These are phyloP conservation scores for Idaea biselata DNA, from an alignment of 2,888 invertebrate genomes.

Conservation along the genomic window DNA sequence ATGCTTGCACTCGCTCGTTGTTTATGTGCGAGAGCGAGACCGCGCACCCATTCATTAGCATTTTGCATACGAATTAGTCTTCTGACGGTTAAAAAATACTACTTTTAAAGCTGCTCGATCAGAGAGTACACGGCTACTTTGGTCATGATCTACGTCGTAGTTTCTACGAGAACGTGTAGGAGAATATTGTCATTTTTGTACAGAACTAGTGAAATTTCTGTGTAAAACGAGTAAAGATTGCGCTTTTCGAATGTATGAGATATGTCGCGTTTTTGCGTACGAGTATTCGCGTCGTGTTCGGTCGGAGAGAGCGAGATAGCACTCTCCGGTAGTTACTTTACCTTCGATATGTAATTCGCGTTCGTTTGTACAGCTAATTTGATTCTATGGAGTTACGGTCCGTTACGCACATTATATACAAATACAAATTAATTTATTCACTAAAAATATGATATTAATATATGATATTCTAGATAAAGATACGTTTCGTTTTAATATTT, in stretches of 20 bases:
- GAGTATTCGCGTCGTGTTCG: neutral
- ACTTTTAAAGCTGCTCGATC: constrained; percentile 1
- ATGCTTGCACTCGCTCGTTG: no score
- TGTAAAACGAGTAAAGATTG: constrained; percentile 24
- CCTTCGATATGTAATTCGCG: constrained; percentile 22
- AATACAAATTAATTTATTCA: constrained; percentile 24
- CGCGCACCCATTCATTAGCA: no score
- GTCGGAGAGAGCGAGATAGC: neutral
- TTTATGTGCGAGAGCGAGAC: no score
- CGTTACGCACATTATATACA: constrained; percentile 64
- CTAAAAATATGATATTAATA: neutral
- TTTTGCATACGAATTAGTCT: no score
- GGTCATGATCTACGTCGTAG: constrained; percentile 13
- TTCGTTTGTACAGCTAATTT: constrained; percentile 60
- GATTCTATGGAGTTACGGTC: constrained; percentile 58
- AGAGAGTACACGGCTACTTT: constrained; percentile 7
- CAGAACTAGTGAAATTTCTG: constrained; percentile 35
- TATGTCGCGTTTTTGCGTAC: constrained; percentile 28
- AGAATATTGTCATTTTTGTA: constrained; percentile 35
- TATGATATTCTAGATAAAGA: constrained; percentile 35
- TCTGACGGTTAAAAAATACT: no score
- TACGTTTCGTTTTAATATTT: constrained; percentile 64
- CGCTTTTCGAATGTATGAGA: constrained; percentile 33
- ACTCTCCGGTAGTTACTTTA: constrained; percentile 18
- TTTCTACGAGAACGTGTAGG: constrained; percentile 7